Base-by-base conservation (phyloP, 1,140 invertebrate genomes). In the Drosophila kikkawai region DNA sequence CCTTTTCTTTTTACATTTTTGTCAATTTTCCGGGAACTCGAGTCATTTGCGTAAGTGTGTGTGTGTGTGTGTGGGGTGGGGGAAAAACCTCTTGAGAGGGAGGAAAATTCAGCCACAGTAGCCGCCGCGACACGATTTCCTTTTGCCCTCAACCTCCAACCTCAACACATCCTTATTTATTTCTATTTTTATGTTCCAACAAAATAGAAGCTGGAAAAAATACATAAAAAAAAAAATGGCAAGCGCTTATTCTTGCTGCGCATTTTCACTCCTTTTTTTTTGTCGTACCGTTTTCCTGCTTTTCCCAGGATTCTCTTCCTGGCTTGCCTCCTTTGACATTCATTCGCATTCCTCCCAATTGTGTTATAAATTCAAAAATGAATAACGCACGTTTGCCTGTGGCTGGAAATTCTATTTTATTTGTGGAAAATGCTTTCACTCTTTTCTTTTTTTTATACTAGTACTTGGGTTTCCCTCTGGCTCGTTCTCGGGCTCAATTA, bases 341-440 rank as follows among this genome's bases (percentile, higher is more conserved):
- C 80, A 79, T 61, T 84, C 71, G 74, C 81, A 76, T 80, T 81
- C 65, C 78, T 86, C 76, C 75, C 85, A 90, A 90, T 90, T 90
- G 85, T 85, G 86, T 90, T 91, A 86, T 91, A 90, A 90, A 90
- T 90, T 90, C 79, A 90, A 82, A 90, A 90, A 90, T 90, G 79
- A 91, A 85, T 90, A 90, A 91, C 82, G 86, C 85, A 90, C 85
- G 85, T 85, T 91, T 85, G 70, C 86, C 70, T 90, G 85, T 79
- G 86, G 85, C 85, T 90, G 68, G 67, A 82, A 85, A 85, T 90
- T 82, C 78, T 76, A 90, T 91, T 90, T 90, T 75, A 90, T 90
- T 90, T 90, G 78, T 66, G 47, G 74, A 51, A 67, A 85, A 78
- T 68, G 82, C 79, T 79, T 85, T 85, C 68, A 75, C 68, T 85